Conservation (phyloP, 2,797 vertebrate genomes). For the Acanthornis magna region DNA sequence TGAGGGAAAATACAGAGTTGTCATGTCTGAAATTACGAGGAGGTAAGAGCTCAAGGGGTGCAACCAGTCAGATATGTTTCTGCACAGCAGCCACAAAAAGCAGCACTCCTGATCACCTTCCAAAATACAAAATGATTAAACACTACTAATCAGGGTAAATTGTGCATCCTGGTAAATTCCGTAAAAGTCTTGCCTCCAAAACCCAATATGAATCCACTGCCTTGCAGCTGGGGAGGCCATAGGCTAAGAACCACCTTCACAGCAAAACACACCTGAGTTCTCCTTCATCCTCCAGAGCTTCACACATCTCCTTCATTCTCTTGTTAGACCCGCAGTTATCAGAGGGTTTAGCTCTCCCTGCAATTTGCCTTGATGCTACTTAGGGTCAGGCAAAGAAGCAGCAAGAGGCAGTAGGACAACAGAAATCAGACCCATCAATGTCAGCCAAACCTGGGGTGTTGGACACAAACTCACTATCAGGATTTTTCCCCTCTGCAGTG, state of each 20-base stretch:
- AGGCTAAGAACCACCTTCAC: neutral
- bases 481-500: neutral
- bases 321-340: neutral
- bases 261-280: neutral
- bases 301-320: neutral
- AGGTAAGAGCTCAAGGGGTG: neutral
- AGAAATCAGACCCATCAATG: neutral
- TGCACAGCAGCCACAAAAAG: neutral
- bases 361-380: neutral
- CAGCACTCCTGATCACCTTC: neutral
- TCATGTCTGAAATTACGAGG: neutral
- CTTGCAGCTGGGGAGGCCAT: neutral
- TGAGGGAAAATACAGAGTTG: neutral
- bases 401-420: neutral
- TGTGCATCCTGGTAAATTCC: neutral
- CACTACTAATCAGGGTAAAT: neutral
- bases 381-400: neutral
- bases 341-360: neutral
- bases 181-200: neutral
- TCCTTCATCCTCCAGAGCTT: neutral
- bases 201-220: neutral
- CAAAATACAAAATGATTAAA: neutral
- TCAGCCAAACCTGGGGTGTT: neutral
- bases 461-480: neutral
- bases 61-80: neutral